Conservation (phyloP, 2,888 invertebrate species). For the Neoitamus cyanurus region DNA sequence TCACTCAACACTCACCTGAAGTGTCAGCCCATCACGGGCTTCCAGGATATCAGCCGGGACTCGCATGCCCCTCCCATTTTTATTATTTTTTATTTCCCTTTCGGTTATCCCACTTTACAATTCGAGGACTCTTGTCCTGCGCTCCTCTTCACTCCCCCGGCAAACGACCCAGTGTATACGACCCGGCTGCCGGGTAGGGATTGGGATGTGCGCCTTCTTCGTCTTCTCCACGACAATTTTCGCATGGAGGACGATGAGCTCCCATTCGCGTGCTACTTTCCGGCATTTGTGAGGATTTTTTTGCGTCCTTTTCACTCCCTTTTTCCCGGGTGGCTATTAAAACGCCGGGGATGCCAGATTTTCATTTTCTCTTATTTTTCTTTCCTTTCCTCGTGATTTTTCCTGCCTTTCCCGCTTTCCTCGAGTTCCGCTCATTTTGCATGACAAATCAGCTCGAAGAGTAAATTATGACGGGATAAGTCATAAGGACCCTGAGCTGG, state of each 20-base stretch:
- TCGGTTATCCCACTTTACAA: slow-evolving; percentile 31
- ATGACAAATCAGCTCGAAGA: slow-evolving; percentile 50
- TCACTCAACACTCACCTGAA: slow-evolving; percentile 23
- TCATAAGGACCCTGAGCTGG: slow-evolving; percentile 41
- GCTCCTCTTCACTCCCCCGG: not conserved
- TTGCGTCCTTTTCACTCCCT: slow-evolving; percentile 23
- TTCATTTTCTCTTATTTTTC: slow-evolving; percentile 12
- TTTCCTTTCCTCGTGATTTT: slow-evolving; percentile 4
- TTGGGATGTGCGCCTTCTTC: not conserved
- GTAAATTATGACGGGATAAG: slow-evolving; percentile 51
- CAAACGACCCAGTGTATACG: not conserved
- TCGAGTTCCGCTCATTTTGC: slow-evolving; percentile 21
- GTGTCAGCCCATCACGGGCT: not conserved
- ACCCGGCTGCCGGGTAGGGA: not conserved
- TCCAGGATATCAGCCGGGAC: not conserved
- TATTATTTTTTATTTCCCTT: slow-evolving; percentile 47
- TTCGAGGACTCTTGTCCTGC: slow-evolving; percentile 39
- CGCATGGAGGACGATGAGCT: not conserved
- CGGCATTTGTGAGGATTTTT: slow-evolving; percentile 16
- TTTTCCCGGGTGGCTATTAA: not conserved
- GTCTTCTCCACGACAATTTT: not conserved
- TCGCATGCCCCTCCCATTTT: slow-evolving; percentile 48
- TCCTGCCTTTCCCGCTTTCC: not conserved
- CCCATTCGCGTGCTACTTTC: slow-evolving; percentile 3
- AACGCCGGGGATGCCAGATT: slow-evolving; percentile 37